Percentiles rank a stretch among this genome's conserved stretches.
Evolutionary conservation across 2,797 vertebrate genomes (phyloP).

Genomic region (Chrosomus eos): DNA sequence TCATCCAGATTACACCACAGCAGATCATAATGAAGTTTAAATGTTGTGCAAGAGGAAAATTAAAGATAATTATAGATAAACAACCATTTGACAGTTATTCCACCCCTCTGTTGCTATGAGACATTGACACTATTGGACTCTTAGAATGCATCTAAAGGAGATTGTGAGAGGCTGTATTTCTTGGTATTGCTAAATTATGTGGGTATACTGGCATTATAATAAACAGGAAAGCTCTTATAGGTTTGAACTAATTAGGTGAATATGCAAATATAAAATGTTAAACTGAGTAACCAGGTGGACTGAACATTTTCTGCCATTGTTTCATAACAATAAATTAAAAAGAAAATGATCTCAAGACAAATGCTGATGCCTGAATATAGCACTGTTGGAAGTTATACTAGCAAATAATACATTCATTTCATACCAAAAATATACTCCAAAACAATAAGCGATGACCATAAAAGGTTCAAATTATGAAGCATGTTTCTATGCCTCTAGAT

Average conservation of each 20-base stretch:
- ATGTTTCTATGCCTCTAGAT: neutral
- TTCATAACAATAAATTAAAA: neutral
- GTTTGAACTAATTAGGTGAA: neutral
- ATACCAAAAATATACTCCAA: neutral
- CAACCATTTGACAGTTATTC: neutral
- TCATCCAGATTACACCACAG: neutral
- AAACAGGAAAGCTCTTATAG: neutral
- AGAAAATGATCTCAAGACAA: neutral
- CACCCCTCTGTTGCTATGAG: neutral
- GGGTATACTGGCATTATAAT: neutral
- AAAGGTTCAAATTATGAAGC: neutral
- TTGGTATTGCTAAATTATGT: neutral
- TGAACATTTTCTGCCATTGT: neutral
- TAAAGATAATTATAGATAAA: conserved; percentile 24
- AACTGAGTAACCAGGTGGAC: neutral
- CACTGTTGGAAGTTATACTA: neutral
- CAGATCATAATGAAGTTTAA: neutral
- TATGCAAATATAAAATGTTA: neutral
- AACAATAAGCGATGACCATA: neutral
- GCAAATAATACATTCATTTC: neutral
- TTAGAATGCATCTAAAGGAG: conserved; percentile 5
- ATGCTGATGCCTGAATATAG: neutral
- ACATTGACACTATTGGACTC: neutral
- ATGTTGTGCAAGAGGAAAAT: neutral
- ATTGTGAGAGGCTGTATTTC: neutral